Percentiles rank a stretch among this genome's conserved stretches.
Evolutionary conservation across 2,888 invertebrate species (phyloP).

Genomic region (Acrobasis repandana): DNA sequence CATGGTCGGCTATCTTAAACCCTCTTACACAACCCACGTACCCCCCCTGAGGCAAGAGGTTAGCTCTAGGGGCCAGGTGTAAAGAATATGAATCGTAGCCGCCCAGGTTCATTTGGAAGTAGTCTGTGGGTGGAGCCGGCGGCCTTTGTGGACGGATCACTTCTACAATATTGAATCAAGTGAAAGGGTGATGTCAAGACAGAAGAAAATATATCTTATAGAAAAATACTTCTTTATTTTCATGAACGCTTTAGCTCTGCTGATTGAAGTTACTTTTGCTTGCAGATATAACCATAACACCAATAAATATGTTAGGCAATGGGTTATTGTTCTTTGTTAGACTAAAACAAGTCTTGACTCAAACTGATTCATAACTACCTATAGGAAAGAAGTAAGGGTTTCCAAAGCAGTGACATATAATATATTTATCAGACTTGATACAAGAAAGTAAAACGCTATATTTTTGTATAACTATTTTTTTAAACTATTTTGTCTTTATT

Average conservation of each 20-base stretch:
- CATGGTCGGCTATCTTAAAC: conserved; percentile 90
- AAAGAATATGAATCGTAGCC: conserved; percentile 91
- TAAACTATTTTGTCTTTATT: no score
- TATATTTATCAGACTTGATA: not conserved
- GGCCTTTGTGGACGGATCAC: conserved; percentile 94
- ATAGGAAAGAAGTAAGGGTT: no score
- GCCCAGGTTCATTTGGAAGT: conserved; percentile 94
- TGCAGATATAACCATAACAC: no score
- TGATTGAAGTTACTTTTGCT: no score
- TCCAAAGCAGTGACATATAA: no score
- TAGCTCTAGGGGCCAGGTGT: conserved; percentile 68
- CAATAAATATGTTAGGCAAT: not conserved
- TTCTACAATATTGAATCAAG: conserved; percentile 80
- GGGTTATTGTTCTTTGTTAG: no score
- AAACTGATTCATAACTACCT: no score
- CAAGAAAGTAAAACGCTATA: not conserved
- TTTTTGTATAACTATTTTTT: no score
- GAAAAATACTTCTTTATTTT: not conserved
- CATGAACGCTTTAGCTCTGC: not conserved
- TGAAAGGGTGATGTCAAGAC: not conserved
- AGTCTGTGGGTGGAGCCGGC: conserved; percentile 93
- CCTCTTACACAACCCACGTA: conserved; percentile 95
- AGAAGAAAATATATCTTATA: not conserved
- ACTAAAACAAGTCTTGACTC: not conserved
- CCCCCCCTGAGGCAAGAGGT: conserved; percentile 82